Evolutionary conservation across 2,888 invertebrate genomes (phyloP).

Genomic region (Conistra vaccinii): DNA sequence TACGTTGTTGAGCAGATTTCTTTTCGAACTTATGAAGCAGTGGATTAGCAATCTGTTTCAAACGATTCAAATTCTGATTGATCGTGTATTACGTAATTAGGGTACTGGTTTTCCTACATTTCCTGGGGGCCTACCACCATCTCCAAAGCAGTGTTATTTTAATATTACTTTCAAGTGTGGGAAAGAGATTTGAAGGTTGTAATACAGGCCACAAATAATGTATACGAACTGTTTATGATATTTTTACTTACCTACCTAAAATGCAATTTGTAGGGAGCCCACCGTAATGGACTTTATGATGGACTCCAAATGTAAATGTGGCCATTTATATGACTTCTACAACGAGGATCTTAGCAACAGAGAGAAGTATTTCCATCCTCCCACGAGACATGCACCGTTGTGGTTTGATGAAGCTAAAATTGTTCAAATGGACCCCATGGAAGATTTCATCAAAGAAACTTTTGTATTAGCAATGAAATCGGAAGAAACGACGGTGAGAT

Average conservation of each 20-base stretch:
- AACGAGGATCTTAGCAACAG: constrained; percentile 67
- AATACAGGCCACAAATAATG: not conserved
- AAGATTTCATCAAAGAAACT: constrained; percentile 83
- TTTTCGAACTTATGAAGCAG: too few relatives aligned
- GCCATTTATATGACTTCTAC: constrained; percentile 82
- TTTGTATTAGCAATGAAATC: constrained; percentile 78
- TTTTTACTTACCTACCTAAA: not conserved
- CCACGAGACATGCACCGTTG: constrained; percentile 75
- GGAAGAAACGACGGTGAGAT: constrained; percentile 73
- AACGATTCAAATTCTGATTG: too few relatives aligned
- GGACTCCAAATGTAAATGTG: constrained; percentile 82
- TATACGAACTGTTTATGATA: not conserved
- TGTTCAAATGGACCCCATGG: constrained; percentile 81
- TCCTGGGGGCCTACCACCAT: too few relatives aligned
- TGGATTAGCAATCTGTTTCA: too few relatives aligned
- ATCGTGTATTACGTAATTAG: too few relatives aligned
- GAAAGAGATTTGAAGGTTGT: not conserved
- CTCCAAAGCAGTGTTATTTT: too few relatives aligned
- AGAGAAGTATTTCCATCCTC: constrained; percentile 81
- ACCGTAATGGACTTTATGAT: constrained; percentile 76
- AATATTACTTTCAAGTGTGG: too few relatives aligned
- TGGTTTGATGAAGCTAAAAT: constrained; percentile 83
- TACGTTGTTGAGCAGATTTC: too few relatives aligned
- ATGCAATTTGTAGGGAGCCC: constrained; percentile 75
- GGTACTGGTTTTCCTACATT: too few relatives aligned